A percentile compares a stretch with the other conserved stretches of the same genome.
These are phyloP conservation scores for Drymodes brunneopygia DNA, from an alignment of 2,113 vertebrate genomes.

Conservation along the genomic window DNA sequence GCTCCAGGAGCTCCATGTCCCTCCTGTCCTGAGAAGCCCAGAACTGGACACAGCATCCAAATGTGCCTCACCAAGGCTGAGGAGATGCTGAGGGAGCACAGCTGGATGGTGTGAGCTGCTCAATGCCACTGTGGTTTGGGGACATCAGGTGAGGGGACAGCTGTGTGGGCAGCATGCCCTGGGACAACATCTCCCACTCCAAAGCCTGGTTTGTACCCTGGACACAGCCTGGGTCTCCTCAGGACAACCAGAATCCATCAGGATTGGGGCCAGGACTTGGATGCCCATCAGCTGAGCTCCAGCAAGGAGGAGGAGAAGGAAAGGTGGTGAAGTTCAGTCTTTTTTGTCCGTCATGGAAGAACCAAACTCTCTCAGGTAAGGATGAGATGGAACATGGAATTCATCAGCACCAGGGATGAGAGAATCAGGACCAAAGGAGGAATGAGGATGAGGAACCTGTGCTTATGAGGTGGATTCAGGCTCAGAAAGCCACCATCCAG, in stretches of 20 bases:
- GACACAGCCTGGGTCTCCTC: background rate
- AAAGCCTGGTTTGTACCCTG: background rate
- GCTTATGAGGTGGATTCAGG: background rate
- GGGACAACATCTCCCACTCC: background rate
- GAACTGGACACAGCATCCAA: background rate
- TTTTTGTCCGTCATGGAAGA: background rate
- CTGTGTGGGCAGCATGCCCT: background rate
- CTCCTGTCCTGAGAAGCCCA: background rate
- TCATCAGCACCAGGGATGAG: accelerated
- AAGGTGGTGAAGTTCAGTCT: background rate
- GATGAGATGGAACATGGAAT: too few species aligned
- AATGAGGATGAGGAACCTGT: background rate
- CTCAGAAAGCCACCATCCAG: background rate
- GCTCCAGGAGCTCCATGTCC: too few species aligned
- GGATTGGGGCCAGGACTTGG: background rate
- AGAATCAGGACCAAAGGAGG: background rate
- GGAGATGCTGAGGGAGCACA: background rate
- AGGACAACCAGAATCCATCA: background rate
- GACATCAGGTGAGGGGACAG: background rate
- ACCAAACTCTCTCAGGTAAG: background rate
- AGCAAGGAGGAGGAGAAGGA: background rate
- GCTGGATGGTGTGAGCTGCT: background rate
- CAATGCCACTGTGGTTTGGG: background rate
- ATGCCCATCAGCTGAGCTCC: background rate
- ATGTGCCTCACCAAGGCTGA: background rate